Percentiles rank a stretch among this genome's conserved stretches.
phyloP scores from a whole-genome alignment of 2,888 invertebrate species.

The Acronicta leporina region DNA sequence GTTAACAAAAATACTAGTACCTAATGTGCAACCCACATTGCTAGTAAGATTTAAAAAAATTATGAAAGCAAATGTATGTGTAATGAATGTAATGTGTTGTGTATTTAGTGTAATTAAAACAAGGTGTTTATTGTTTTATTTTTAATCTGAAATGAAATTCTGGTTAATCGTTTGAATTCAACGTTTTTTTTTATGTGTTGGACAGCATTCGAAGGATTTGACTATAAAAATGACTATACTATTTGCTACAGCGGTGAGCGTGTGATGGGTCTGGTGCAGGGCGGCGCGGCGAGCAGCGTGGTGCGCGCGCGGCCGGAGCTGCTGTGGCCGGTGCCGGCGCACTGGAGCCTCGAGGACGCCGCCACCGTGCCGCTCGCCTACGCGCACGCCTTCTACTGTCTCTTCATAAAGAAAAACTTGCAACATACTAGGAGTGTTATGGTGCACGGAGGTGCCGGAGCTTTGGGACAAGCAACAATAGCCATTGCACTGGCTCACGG shows the following conservation, averaged over 20 bases:
- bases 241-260: slow-evolving; percentile 78
- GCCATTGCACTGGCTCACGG: slow-evolving; percentile 54
- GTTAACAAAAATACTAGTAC: no score
- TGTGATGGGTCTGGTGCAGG: slow-evolving; percentile 90
- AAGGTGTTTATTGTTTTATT: no score
- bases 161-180: no score
- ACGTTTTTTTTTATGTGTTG: no score
- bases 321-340: slow-evolving; percentile 91
- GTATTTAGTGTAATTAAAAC: no score
- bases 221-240: no score
- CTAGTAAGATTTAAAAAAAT: no score
- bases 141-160: no score
- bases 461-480: slow-evolving; percentile 62
- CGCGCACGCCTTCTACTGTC: slow-evolving; percentile 80
- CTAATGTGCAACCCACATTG: no score
- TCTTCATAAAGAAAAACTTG: slow-evolving; percentile 33
- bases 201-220: no score
- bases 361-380: slow-evolving; percentile 94
- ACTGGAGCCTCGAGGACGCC: slow-evolving; percentile 92
- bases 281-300: slow-evolving; percentile 86
- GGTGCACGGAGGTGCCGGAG: slow-evolving; percentile 45
- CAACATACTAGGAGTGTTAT: slow-evolving; percentile 11
- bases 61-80: no score
- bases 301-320: slow-evolving; percentile 84
- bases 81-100: no score